Evolutionary conservation across 1,140 invertebrate genomes (phyloP).

Genomic region (Trinorchestia longiramus): DNA sequence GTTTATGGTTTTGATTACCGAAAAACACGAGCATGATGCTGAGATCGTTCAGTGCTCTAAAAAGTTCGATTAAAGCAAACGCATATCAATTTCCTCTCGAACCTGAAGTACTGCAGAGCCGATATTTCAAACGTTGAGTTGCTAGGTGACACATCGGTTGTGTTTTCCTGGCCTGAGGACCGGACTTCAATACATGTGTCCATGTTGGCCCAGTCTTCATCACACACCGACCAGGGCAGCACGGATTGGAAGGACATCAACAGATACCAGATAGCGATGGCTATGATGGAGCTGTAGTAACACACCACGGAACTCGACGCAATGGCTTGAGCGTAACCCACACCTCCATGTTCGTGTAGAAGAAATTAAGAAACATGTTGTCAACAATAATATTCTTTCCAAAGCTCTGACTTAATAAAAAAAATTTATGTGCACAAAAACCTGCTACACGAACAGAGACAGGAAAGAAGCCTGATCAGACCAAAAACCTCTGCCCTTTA

Average conservation of each 20-base stretch:
- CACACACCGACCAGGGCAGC: conserved; percentile 5
- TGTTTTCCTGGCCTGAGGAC: background rate
- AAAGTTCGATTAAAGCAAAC: background rate
- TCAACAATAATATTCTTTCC: background rate
- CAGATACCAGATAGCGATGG: background rate
- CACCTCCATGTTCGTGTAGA: conserved; percentile 67
- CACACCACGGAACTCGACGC: conserved; percentile 69
- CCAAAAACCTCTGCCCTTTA: too few species aligned
- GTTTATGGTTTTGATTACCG: background rate
- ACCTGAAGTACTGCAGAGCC: conserved; percentile 37
- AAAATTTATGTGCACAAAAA: background rate
- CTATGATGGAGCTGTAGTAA: conserved; percentile 68
- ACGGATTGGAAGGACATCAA: background rate
- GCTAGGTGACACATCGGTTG: background rate
- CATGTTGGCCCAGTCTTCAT: background rate
- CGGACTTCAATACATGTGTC: conserved; percentile 24
- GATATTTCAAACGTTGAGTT: background rate
- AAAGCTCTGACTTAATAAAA: background rate
- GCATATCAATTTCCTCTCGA: background rate
- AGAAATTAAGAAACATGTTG: background rate
- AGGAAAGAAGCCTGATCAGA: too few species aligned
- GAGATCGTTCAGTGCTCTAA: background rate
- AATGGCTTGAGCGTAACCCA: conserved; percentile 71
- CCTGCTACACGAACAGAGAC: background rate
- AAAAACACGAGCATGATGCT: background rate